A percentile compares a stretch with the other conserved stretches of the same genome.
phyloP scores from a whole-genome alignment of 2,113 vertebrate species.

The Sapajus apella region DNA sequence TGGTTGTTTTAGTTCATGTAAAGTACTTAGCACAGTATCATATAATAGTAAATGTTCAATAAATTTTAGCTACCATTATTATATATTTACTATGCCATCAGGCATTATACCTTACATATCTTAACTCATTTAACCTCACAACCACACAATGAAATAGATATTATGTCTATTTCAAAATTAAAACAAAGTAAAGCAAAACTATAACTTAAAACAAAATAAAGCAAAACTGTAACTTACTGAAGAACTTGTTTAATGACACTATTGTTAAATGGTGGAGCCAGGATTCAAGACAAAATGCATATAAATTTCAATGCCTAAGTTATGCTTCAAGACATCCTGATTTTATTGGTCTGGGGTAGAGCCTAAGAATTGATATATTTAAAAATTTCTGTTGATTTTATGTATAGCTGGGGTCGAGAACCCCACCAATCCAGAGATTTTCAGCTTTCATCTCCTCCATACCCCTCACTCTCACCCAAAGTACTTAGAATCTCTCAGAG shows the following conservation, averaged over 20 bases:
- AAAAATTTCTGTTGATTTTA: background rate
- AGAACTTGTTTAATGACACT: background rate
- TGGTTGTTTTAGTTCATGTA: background rate
- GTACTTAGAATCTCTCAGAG: background rate
- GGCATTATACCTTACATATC: background rate
- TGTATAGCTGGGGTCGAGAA: background rate
- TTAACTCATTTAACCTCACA: background rate
- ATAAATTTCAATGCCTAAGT: background rate
- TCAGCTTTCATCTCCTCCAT: background rate
- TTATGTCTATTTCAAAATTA: background rate
- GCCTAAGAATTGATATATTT: background rate
- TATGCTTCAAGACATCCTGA: background rate
- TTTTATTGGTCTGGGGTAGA: background rate
- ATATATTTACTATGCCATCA: conserved; percentile 19
- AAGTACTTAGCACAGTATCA: background rate
- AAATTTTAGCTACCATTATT: background rate
- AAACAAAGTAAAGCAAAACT: background rate
- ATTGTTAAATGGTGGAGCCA: background rate
- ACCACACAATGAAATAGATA: background rate
- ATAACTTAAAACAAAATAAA: background rate
- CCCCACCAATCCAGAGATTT: background rate
- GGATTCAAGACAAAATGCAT: background rate
- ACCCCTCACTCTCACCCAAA: background rate
- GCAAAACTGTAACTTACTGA: background rate
- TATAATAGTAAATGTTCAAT: background rate